Evolutionary conservation across 2,113 vertebrate species (phyloP).

Genomic region (Rousettus leschenaultii): DNA sequence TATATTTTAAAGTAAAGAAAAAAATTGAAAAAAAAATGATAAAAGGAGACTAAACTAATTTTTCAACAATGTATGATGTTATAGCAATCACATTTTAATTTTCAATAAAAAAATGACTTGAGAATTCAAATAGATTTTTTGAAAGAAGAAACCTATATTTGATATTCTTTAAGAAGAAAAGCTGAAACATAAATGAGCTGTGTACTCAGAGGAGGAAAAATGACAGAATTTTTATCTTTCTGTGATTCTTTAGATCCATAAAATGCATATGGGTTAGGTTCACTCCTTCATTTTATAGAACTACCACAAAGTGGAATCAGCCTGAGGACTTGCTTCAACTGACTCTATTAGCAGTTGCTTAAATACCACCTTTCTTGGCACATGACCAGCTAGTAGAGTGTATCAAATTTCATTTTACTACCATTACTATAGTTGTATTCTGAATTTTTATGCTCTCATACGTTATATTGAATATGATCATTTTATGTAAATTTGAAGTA

Average conservation of each 20-base stretch:
- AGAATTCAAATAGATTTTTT: neutral
- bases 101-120: neutral
- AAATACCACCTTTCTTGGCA: neutral
- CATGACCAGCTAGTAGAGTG: neutral
- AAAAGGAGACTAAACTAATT: neutral
- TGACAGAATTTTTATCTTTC: neutral
- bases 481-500: conserved; percentile 28
- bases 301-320: neutral
- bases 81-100: neutral
- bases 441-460: neutral
- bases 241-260: neutral
- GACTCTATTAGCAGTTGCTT: neutral
- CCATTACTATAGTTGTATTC: neutral
- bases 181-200: neutral
- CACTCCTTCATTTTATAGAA: neutral
- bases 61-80: neutral
- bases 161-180: neutral
- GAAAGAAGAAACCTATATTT: neutral
- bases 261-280: neutral
- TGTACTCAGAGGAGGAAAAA: neutral
- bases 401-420: neutral
- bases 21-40: neutral
- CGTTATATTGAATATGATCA: neutral
- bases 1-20: neutral
- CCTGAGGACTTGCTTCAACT: neutral